phyloP scores from a whole-genome alignment of 2,888 invertebrate genomes.

The Meliscaeva auricollis region DNA sequence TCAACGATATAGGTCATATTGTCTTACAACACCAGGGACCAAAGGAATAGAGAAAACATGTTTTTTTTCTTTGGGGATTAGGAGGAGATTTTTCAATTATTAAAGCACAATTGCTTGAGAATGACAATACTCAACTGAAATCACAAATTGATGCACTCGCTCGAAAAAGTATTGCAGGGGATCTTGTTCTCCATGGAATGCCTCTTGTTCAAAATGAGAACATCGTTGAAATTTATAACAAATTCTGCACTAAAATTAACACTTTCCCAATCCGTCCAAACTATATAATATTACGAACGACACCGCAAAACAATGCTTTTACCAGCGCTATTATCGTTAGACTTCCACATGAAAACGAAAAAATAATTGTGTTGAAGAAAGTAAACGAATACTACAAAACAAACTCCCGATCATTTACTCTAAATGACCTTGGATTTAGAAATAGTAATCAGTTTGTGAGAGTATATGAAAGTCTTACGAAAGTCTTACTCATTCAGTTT shows the following conservation, averaged over 20 bases:
- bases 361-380: background rate
- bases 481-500: background rate
- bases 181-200: conserved; percentile 4
- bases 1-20: too few species aligned
- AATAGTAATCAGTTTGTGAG: conserved; percentile 8
- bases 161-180: background rate
- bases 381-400: background rate
- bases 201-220: background rate
- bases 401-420: background rate
- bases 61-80: too few species aligned
- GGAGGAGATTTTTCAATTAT: background rate
- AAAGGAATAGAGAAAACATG: too few species aligned
- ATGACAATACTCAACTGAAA: background rate
- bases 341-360: background rate
- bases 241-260: background rate
- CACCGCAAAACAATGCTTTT: background rate
- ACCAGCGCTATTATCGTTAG: background rate
- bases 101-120: background rate
- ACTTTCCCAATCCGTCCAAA: background rate
- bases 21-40: too few species aligned
- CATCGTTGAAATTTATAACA: background rate
- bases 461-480: background rate
- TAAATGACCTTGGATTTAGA: background rate
- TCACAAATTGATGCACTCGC: background rate
- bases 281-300: background rate